Base-by-base conservation (phyloP, 2,888 invertebrate species). In the Synergus laeviventris region DNA sequence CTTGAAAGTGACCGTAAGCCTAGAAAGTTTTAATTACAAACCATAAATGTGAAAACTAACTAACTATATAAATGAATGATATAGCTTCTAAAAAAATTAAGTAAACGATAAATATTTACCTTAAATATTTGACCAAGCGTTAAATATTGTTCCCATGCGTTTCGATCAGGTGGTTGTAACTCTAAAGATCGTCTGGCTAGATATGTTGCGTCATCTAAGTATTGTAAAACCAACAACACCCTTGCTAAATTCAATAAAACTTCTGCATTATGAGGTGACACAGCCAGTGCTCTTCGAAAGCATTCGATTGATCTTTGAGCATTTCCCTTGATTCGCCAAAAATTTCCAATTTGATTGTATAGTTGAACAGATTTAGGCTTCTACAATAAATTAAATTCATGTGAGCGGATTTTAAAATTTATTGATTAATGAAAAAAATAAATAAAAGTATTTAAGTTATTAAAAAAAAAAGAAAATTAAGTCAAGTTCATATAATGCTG, bases 41-140 rank as follows among this genome's bases (percentile, higher is more conserved):
- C 45, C 42, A 7, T 16, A 49, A 73, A 45, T 36, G 31, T 31
- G 18, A 70, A 42, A 42, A 42, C 42, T 21, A 64, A n/a, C 3
- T 7, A 31, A 31, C 42, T 16, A 66, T 11, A 16, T 7, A 45
- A 1, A 16, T 7, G 21, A 61, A 24, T 12, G 11, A 59, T 59
- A 21, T 59, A 59, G 59, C 59, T 14, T 11, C 14, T 16, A 61
- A 24, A 21, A 21, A 61, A 61, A 21, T 61, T 11, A 21, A 21
- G 16, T 61, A 16, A 16, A 36, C 4, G n/a, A 61, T 21, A 61
- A 61, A 18, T 11, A 64, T 21, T 74, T 79, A 91, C 91, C 92
- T 97, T 97, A 88, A 97, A 96, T 90, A 97, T 97, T 91, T 97
- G 97, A 8, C 97, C 97, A 75, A 97, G 93, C 8, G 97, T 97